These are phyloP conservation scores for Cydia amplana DNA, from an alignment of 1,140 invertebrate species.

Conservation along the genomic window DNA sequence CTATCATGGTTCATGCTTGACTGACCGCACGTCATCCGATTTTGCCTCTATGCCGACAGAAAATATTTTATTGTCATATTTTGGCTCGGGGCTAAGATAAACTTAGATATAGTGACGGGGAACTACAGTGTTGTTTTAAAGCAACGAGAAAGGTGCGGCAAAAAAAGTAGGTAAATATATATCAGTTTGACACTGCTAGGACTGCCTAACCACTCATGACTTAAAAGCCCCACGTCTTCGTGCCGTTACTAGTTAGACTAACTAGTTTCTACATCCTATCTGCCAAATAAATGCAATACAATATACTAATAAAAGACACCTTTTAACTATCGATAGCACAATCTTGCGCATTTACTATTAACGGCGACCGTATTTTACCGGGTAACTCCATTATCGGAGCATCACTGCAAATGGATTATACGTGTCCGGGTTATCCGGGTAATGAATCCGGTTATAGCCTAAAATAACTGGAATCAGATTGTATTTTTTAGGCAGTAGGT, in stretches of 20 bases:
- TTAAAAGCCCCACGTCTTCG: no score
- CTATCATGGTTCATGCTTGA: constrained; percentile 21
- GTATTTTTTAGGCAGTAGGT: neutral
- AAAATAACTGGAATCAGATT: constrained; percentile 5
- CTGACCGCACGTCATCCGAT: constrained; percentile 15
- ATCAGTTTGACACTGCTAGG: no score
- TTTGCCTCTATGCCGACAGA: constrained; percentile 1
- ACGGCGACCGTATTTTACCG: constrained; percentile 29
- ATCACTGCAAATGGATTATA: constrained; percentile 35
- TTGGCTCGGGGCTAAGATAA: constrained; percentile 5
- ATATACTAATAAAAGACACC: constrained; percentile 1
- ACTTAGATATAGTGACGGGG: neutral
- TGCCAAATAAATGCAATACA: neutral
- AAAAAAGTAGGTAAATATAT: neutral
- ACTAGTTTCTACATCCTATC: neutral
- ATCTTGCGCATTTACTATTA: constrained; percentile 13
- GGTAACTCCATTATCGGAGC: constrained; percentile 31
- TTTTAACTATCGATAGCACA: constrained; percentile 6
- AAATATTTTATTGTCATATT: constrained; percentile 13
- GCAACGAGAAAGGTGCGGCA: neutral
- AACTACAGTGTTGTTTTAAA: neutral
- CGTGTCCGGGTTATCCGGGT: constrained; percentile 34
- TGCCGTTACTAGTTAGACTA: no score
- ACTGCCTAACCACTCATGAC: no score
- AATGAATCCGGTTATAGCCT: constrained; percentile 27